A percentile compares a stretch with the other conserved stretches of the same genome.
phyloP scores from a whole-genome alignment of 2,888 invertebrate species.

The Branchipolynoe longqiensis region DNA sequence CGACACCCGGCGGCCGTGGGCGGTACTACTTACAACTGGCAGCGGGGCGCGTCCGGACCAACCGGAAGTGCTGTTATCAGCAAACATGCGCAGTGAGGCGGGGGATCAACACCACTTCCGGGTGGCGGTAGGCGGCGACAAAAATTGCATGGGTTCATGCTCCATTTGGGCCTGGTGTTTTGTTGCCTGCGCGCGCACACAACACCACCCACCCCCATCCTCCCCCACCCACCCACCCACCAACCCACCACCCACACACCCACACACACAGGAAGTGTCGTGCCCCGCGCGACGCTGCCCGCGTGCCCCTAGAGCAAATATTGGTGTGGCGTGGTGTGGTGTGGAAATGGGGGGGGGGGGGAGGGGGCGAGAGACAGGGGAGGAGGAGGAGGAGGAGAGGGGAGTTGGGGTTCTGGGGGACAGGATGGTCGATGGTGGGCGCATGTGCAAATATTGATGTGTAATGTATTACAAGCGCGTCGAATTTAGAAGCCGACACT shows the following conservation, averaged over 20 bases:
- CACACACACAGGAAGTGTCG: background rate
- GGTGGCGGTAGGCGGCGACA: no score
- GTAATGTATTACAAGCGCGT: conserved; percentile 34
- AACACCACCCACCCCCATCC: conserved; percentile 3
- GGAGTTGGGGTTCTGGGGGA: no score
- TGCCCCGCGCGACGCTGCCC: conserved; percentile 3
- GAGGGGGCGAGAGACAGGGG: no score
- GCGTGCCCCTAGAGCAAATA: conserved; percentile 29
- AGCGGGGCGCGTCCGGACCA: conserved; percentile 16
- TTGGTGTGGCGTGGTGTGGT: conserved; percentile 7
- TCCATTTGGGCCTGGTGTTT: conserved; percentile 51
- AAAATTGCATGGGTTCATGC: conserved; percentile 8
- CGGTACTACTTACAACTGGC: no score
- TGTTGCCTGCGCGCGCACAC: conserved; percentile 55
- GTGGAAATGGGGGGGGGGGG: no score
- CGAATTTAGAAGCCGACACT: conserved; percentile 29
- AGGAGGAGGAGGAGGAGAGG: no score
- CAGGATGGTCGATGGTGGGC: conserved; percentile 6
- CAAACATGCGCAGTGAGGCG: conserved; percentile 49
- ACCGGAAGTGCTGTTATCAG: conserved; percentile 47
- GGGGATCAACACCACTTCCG: conserved; percentile 51
- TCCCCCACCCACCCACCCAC: no score
- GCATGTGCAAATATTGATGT: conserved; percentile 50
- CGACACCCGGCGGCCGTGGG: background rate
- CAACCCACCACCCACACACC: conserved; percentile 48